Evolutionary conservation across 1,140 invertebrate species (phyloP).

Genomic region (Goniozus legneri): DNA sequence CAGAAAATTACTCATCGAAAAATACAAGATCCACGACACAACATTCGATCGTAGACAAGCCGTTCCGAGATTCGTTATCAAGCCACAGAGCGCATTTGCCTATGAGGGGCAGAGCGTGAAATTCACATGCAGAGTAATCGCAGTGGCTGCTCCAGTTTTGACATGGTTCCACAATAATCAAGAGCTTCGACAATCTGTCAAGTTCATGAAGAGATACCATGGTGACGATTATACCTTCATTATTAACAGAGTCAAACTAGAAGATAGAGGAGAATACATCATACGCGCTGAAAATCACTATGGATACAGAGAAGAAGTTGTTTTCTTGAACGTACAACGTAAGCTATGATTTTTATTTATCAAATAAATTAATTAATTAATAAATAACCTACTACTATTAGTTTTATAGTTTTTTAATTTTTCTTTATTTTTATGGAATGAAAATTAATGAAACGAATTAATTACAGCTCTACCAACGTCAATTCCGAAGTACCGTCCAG

Average conservation of each 20-base stretch:
- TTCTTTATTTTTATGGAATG: slow-evolving; percentile 19
- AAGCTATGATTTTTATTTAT: slow-evolving; percentile 43
- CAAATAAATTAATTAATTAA: slow-evolving; percentile 5
- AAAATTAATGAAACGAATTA: no score
- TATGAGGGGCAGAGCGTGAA: slow-evolving; percentile 97
- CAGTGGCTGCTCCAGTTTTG: slow-evolving; percentile 88
- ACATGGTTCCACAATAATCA: slow-evolving; percentile 93
- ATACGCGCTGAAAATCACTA: slow-evolving; percentile 98
- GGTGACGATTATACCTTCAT: slow-evolving; percentile 97
- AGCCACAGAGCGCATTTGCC: slow-evolving; percentile 90
- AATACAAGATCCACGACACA: slow-evolving; percentile 94
- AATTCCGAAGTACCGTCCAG: slow-evolving; percentile 73
- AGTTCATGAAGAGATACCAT: slow-evolving; percentile 97
- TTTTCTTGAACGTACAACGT: slow-evolving; percentile 97
- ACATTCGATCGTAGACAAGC: slow-evolving; percentile 96
- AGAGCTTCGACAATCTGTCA: slow-evolving; percentile 95
- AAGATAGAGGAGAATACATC: slow-evolving; percentile 95
- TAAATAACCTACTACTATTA: no score
- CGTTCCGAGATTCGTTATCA: slow-evolving; percentile 95
- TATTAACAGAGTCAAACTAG: slow-evolving; percentile 91
- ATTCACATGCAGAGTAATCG: slow-evolving; percentile 95
- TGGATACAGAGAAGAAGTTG: slow-evolving; percentile 92
- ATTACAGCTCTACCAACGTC: slow-evolving; percentile 76
- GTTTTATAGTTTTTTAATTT: no score
- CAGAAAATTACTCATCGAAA: slow-evolving; percentile 93